These are phyloP conservation scores for Nemurella pictetii DNA, from an alignment of 2,888 invertebrate species.

Conservation along the genomic window DNA sequence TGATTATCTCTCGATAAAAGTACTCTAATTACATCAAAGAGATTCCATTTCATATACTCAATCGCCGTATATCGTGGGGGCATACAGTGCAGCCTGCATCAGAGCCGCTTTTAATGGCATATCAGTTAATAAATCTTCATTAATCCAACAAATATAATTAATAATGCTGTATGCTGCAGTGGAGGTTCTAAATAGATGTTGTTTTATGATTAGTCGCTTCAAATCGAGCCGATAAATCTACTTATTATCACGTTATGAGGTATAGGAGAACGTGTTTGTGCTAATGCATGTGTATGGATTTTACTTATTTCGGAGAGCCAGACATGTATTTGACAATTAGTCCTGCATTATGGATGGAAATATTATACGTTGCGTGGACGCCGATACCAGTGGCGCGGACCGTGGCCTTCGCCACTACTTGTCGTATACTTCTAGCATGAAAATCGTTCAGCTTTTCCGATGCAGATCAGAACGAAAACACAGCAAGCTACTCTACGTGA, in stretches of 20 bases:
- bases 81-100: not conserved
- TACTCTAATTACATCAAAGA: constrained; percentile 9
- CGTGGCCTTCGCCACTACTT: too few species aligned
- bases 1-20: constrained; percentile 3
- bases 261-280: not conserved
- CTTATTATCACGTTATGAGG: not conserved
- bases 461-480: too few species aligned
- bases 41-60: constrained; percentile 14
- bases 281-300: not conserved
- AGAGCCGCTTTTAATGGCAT: not conserved
- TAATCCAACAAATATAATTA: constrained; percentile 29
- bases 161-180: constrained; percentile 12
- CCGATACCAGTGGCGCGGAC: too few species aligned
- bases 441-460: too few species aligned
- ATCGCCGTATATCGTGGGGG: not conserved
- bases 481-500: too few species aligned
- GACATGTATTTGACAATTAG: too few species aligned
- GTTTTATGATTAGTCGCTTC: not conserved
- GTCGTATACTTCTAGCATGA: too few species aligned
- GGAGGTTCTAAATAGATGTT: not conserved
- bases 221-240: not conserved
- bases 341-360: too few species aligned
- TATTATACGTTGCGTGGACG: too few species aligned
- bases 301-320: not conserved
- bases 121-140: constrained; percentile 25